Base-by-base conservation (phyloP, 92 coral and sea anemone species). In the Plumapathes pennacea region DNA sequence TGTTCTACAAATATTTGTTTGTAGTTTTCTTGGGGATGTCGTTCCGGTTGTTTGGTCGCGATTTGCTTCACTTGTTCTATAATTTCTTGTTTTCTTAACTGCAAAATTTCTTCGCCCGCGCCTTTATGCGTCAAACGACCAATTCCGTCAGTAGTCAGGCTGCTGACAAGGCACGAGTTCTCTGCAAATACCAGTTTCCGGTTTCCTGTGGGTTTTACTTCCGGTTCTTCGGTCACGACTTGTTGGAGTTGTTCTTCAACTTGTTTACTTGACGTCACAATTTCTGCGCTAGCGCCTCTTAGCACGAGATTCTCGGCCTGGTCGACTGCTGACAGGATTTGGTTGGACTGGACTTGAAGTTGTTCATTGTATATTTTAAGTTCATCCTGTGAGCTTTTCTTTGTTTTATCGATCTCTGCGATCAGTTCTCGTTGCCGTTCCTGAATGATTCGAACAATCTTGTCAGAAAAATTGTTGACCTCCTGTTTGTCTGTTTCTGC, bases 281-380 rank as follows among this genome's bases (percentile, higher is more conserved):
- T 55, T 46, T 55, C 62, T 13, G 40, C 62, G 26, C 18, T 34
- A 12, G 62, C 39, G 15, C 46, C n/a, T 4, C 30, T 9, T n/a
- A n/a, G 36, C 3, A 55, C n/a, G n/a, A 55, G 31, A 14, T 3
- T 6, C 15, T 55, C 46, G 12, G 26, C n/a, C 19, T 22, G 23
- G 2, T 3, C 19, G 46, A 55, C 31, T 32, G 28, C 44, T 12
- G 23, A 13, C 31, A 34, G 31, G n/a, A 23, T 55, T 32, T 1
- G 1, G 36, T 20, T 36, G 4, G 39, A 8, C 4, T 55, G 8
- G 14, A 4, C 5, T 0, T 55, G 44, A 12, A 55, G 25, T 22
- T 20, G 18, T 1, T 24, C 2, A 21, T 36, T 15, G 5, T 55
- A 23, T 5, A 1, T 19, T 36, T 34, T 5, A 19, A 55, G 46